Evolutionary conservation across 1,140 invertebrate genomes (phyloP).

Genomic region (Leptopilina boulardi): DNA sequence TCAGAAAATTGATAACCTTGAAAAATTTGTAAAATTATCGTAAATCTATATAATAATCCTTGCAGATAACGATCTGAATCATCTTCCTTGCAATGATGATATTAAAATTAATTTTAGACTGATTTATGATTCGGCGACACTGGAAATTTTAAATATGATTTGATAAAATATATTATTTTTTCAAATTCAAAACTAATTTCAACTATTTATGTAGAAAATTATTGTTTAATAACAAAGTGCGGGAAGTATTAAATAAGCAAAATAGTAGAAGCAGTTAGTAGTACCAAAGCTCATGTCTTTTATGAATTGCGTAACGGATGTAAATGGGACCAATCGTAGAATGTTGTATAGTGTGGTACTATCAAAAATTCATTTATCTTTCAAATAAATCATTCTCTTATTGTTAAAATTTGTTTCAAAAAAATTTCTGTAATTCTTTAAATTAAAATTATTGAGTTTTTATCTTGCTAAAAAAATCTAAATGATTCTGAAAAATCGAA

Average conservation of each 20-base stretch:
- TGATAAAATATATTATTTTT: too few species aligned
- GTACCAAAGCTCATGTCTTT: slow-evolving; percentile 11
- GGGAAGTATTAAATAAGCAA: slow-evolving; percentile 29
- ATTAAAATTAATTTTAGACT: neutral
- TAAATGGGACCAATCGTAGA: slow-evolving; percentile 24
- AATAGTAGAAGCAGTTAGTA: slow-evolving; percentile 28
- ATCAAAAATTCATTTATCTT: too few species aligned
- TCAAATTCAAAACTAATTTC: too few species aligned
- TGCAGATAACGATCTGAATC: neutral
- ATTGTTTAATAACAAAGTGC: slow-evolving; percentile 10
- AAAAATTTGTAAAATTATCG: neutral
- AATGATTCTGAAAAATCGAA: neutral
- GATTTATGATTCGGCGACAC: too few species aligned
- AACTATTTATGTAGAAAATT: neutral
- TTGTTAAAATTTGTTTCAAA: too few species aligned
- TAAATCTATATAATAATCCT: neutral
- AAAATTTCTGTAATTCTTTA: too few species aligned
- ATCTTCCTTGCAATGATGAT: neutral
- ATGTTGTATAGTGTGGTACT: neutral
- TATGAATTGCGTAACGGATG: slow-evolving; percentile 25
- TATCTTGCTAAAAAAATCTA: too few species aligned
- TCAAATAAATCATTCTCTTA: too few species aligned
- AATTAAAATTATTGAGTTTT: too few species aligned
- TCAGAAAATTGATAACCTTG: neutral
- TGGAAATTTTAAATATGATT: too few species aligned